Evolutionary conservation across 1,140 invertebrate species (phyloP).

Genomic region (roundworm (Caenorhabditis elegans)): WBcel235 BX284605.5:3597501-3598000

Average conservation of each 20-base stretch:
- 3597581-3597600: too few relatives aligned
- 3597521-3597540: too few relatives aligned
- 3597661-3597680: too few relatives aligned
- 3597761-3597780: neutral
- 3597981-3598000: constrained; percentile 34
- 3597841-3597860: constrained; percentile 12
- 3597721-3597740: too few relatives aligned
- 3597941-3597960: neutral
- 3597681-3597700: too few relatives aligned
- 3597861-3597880: neutral
- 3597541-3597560: too few relatives aligned
- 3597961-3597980: constrained; percentile 8
- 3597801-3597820: constrained; percentile 54
- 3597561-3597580: too few relatives aligned
- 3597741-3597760: neutral
- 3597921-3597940: constrained; percentile 26
- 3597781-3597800: constrained; percentile 49
- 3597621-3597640: too few relatives aligned
- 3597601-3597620: too few relatives aligned
- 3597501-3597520: too few relatives aligned
- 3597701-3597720: too few relatives aligned
- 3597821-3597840: constrained; percentile 55
- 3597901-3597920: neutral
- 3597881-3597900: neutral
- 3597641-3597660: too few relatives aligned